A percentile compares a stretch with the other conserved stretches of the same genome.
Conservation (phyloP, 1,140 invertebrate genomes). For the Neodiprion lecontei region DNA sequence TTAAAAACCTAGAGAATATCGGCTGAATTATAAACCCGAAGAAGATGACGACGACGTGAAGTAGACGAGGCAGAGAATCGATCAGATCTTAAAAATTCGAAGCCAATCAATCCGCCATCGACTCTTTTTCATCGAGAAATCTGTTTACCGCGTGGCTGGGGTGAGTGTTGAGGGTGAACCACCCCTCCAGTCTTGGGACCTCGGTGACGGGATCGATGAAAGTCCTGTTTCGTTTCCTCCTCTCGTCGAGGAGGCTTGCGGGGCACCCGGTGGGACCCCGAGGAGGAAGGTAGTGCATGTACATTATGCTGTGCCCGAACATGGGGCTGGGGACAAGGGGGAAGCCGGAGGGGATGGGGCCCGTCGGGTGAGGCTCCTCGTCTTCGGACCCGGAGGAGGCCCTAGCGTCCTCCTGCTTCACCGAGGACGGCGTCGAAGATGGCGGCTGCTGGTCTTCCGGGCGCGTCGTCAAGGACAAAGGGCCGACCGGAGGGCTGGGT, state of each 20-base stretch:
- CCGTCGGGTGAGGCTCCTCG: constrained; percentile 56
- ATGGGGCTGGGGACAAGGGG: constrained; percentile 83
- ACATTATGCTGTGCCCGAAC: constrained; percentile 88
- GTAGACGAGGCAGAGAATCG: too few relatives aligned
- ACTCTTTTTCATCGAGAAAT: not conserved
- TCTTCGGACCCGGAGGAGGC: constrained; percentile 60
- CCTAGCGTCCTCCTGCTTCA: constrained; percentile 58
- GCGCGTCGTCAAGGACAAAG: constrained; percentile 71
- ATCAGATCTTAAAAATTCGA: too few relatives aligned
- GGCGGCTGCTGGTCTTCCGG: constrained; percentile 53
- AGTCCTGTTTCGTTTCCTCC: constrained; percentile 93
- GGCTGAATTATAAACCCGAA: too few relatives aligned
- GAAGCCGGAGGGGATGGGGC: constrained; percentile 69
- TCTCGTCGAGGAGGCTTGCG: constrained; percentile 74
- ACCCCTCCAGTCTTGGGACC: constrained; percentile 94
- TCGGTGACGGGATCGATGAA: constrained; percentile 99
- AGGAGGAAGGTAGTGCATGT: constrained; percentile 79
- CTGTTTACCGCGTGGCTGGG: constrained; percentile 80
- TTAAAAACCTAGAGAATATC: too few relatives aligned
- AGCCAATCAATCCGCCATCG: too few relatives aligned
- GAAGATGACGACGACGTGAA: too few relatives aligned
- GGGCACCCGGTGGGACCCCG: constrained; percentile 64
- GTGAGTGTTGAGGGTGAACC: constrained; percentile 97
- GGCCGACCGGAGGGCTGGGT: constrained; percentile 68
- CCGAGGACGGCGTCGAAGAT: constrained; percentile 44